Percentiles rank a stretch among this genome's conserved stretches.
phyloP scores from a whole-genome alignment of 1,140 invertebrate genomes.

The Drosophila setifemur region DNA sequence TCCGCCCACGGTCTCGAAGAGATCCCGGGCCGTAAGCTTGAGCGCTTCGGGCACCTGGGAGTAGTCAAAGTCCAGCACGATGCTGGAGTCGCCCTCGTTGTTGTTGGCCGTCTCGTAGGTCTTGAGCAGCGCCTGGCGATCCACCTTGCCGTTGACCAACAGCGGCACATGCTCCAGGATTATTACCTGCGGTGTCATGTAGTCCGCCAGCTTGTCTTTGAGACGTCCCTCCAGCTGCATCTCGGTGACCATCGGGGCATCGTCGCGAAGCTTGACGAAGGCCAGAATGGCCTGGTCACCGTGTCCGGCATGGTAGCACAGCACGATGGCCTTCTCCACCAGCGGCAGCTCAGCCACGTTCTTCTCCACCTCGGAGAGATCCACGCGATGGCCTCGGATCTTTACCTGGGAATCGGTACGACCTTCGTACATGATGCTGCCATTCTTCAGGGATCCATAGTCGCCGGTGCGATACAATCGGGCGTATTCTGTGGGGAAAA shows the following conservation, averaged over 20 bases:
- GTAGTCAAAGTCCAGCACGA: constrained; percentile 84
- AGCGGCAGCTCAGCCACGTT: constrained; percentile 82
- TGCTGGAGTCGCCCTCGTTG: constrained; percentile 82
- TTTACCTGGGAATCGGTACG: constrained; percentile 94
- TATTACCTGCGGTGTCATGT: constrained; percentile 91
- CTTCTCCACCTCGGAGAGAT: constrained; percentile 91
- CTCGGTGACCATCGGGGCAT: constrained; percentile 83
- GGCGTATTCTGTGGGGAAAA: constrained; percentile 84
- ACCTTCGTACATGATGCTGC: constrained; percentile 89
- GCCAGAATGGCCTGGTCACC: constrained; percentile 88
- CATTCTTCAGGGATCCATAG: constrained; percentile 89
- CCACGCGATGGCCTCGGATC: constrained; percentile 92
- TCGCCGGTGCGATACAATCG: constrained; percentile 92
- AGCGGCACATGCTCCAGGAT: constrained; percentile 89
- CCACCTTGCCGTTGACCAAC: constrained; percentile 92
- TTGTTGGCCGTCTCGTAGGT: constrained; percentile 88
- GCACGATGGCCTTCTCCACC: constrained; percentile 85
- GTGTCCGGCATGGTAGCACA: constrained; percentile 90
- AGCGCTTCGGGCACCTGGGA: constrained; percentile 85
- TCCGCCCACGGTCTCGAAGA: constrained; percentile 88
- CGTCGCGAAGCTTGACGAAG: constrained; percentile 86
- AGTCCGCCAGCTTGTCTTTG: constrained; percentile 86
- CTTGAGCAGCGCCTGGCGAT: constrained; percentile 89
- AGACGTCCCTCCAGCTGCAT: constrained; percentile 87
- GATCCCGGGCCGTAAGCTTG: constrained; percentile 85